Percentiles rank a stretch among this genome's conserved stretches.
phyloP scores from a whole-genome alignment of 2,888 invertebrate species.

The Imbricaverruca yamaguchii region DNA sequence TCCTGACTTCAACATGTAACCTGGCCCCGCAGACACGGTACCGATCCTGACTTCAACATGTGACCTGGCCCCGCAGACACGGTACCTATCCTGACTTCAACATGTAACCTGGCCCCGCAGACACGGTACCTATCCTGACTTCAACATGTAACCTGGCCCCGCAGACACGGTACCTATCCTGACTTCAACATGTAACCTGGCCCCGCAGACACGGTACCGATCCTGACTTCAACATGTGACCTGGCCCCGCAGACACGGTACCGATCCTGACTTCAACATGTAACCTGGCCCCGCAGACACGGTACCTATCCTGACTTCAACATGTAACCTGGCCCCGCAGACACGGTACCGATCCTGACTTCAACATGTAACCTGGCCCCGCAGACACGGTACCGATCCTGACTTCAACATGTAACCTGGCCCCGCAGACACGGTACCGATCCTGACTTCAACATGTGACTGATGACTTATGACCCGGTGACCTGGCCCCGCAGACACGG shows the following conservation, averaged over 20 bases:
- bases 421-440: background rate
- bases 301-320: background rate
- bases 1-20: constrained; percentile 89
- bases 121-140: background rate
- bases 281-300: too few relatives aligned
- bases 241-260: too few relatives aligned
- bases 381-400: background rate
- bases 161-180: background rate
- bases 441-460: background rate
- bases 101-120: too few relatives aligned
- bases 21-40: constrained; percentile 67
- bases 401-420: background rate
- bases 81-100: too few relatives aligned
- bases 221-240: background rate
- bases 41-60: constrained; percentile 90
- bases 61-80: too few relatives aligned
- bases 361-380: background rate
- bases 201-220: background rate
- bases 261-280: too few relatives aligned
- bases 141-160: background rate
- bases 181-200: background rate
- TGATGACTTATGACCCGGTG: background rate
- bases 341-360: background rate
- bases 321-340: background rate
- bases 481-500: constrained; percentile 60